Base-by-base conservation (phyloP, 2,888 invertebrate species). In the Drosophila phalerata region DNA sequence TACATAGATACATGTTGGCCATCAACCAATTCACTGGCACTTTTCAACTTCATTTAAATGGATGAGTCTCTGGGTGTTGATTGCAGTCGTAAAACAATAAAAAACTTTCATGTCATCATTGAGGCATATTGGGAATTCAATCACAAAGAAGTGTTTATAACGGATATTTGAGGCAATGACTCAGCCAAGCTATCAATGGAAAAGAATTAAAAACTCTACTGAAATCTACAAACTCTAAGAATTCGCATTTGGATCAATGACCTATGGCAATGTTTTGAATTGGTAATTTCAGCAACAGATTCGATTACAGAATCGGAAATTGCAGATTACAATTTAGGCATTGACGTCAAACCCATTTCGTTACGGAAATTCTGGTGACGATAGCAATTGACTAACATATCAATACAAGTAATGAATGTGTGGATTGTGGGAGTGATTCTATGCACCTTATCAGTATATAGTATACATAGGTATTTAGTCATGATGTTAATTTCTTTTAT, bases 241-340 rank as follows among this genome's bases (percentile, higher is more conserved):
- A 15, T 49, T 48, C 13, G 47, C 47, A 51, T n/a, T 32, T 34
- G 8, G 74, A 64, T 43, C 86, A 72, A 63, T 25, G 55, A 80
- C 67, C 89, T 64, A 47, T 51, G 66, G 6, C 58, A 77, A 71
- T 32, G 13, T 65, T 86, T 83, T 60, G 52, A 66, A 83, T 83
- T 88, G 81, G 22, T 34, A 74, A 77, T 71, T 22, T 22, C 5
- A 1, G 2, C 15, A 17, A 38, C 38, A 52, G 13, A 13, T 67
- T 22, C 63, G 64, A 83, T 77, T 73, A 65, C 77, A 72, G 48
- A 42, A 47, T 52, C 47, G 45, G 52, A 40, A 60, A 57, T 53
- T 52, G 64, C 32, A 49, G 32, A 51, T 32, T 30, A 49, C 37
- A 48, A 48, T 47, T 56, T 40, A 1, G 1, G 9, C 61, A 52